Evolutionary conservation across 1,140 invertebrate species (phyloP).

Genomic region (Brachionus sp.): DNA sequence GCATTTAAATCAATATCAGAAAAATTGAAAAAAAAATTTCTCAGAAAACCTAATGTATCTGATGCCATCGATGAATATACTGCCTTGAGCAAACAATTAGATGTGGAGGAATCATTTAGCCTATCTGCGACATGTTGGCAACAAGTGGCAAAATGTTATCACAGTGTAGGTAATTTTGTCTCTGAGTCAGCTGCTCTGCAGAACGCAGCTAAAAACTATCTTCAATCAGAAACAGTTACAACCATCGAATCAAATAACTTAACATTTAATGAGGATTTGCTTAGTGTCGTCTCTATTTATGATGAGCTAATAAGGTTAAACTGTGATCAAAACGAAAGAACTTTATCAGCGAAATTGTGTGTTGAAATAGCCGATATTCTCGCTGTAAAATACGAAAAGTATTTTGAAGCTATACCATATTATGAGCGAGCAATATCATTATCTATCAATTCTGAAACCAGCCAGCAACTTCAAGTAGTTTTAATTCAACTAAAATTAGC

Average conservation of each 20-base stretch:
- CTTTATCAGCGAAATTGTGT: slow-evolving; percentile 25
- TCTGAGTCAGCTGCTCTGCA: slow-evolving; percentile 31
- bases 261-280: slow-evolving; percentile 29
- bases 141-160: slow-evolving; percentile 37
- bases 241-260: slow-evolving; percentile 30
- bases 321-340: slow-evolving; percentile 40
- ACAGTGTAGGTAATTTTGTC: slow-evolving; percentile 17
- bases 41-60: slow-evolving; percentile 40
- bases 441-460: neutral
- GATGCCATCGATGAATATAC: slow-evolving; percentile 44
- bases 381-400: slow-evolving; percentile 11
- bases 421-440: slow-evolving; percentile 13
- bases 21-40: slow-evolving; percentile 31
- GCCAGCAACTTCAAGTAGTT: neutral
- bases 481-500: slow-evolving; percentile 13
- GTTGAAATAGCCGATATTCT: slow-evolving; percentile 11
- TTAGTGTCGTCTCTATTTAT: neutral
- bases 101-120: neutral
- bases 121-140: slow-evolving; percentile 1
- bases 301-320: slow-evolving; percentile 21
- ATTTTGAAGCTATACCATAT: slow-evolving; percentile 34
- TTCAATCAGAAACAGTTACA: neutral
- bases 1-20: slow-evolving; percentile 39
- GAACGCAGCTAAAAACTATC: slow-evolving; percentile 14
- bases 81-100: slow-evolving; percentile 11